Evolutionary conservation across 1,140 invertebrate species (phyloP).

Genomic region (Heterodera schachtii): DNA sequence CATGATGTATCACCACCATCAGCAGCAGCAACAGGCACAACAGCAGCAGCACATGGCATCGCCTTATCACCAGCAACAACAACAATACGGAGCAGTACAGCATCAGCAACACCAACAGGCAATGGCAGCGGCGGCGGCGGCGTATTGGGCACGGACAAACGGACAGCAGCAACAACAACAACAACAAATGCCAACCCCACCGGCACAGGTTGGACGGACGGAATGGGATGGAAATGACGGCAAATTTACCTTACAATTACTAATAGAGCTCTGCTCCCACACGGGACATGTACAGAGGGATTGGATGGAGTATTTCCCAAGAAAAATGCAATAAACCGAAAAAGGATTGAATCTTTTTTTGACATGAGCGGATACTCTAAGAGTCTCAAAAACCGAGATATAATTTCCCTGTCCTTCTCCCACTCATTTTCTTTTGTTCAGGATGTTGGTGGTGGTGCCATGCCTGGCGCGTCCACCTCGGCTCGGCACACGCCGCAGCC

Average conservation of each 20-base stretch:
- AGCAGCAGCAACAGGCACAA: not conserved
- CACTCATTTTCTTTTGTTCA: not conserved
- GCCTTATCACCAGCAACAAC: not conserved
- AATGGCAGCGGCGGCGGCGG: not conserved
- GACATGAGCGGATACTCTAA: too few species aligned
- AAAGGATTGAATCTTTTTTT: too few species aligned
- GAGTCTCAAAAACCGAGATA: too few species aligned
- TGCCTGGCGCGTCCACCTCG: constrained; percentile 10
- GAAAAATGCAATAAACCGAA: too few species aligned
- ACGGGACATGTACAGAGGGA: too few species aligned
- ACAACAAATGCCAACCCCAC: constrained; percentile 13
- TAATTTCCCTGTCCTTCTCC: too few species aligned
- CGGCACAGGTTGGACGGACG: not conserved
- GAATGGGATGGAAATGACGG: not conserved
- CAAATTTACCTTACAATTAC: too few species aligned
- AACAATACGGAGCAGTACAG: constrained; percentile 16
- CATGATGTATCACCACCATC: not conserved
- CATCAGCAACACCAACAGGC: constrained; percentile 17
- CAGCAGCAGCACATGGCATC: not conserved
- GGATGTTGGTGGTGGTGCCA: not conserved
- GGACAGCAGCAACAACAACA: constrained; percentile 20
- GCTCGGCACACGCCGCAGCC: constrained; percentile 11
- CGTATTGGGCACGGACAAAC: constrained; percentile 6
- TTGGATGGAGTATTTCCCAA: too few species aligned
- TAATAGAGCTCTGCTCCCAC: too few species aligned